Conservation (phyloP, 1,140 invertebrate genomes). For the Phocides pigmalion region DNA sequence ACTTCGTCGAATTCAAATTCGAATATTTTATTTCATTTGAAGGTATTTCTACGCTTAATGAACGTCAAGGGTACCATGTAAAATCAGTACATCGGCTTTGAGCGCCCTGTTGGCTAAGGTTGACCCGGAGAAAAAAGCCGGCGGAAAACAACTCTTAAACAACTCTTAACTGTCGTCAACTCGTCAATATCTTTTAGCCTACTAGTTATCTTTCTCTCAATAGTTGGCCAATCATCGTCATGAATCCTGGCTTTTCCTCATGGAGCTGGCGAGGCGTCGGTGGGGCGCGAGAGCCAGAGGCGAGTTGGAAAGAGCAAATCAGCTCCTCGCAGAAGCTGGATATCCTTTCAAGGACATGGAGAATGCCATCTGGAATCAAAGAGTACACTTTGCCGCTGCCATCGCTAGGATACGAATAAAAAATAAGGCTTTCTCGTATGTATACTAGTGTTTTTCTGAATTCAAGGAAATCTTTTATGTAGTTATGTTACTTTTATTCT, state of each 20-base stretch:
- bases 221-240: constrained; percentile 61
- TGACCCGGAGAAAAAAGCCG: too few relatives aligned
- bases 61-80: too few relatives aligned
- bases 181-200: too few relatives aligned
- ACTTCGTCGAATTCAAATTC: too few relatives aligned
- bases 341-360: constrained; percentile 82
- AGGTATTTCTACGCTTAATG: too few relatives aligned
- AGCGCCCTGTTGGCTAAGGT: too few relatives aligned
- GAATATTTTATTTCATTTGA: too few relatives aligned
- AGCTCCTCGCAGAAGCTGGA: constrained; percentile 54
- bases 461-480: not conserved
- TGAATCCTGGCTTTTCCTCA: constrained; percentile 67
- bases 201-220: not conserved
- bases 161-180: too few relatives aligned
- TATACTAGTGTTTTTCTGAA: constrained; percentile 6
- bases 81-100: too few relatives aligned
- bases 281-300: constrained; percentile 61
- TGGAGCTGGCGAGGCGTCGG: constrained; percentile 70
- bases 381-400: constrained; percentile 88
- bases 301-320: constrained; percentile 54
- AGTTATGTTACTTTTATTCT: not conserved
- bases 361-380: constrained; percentile 85
- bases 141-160: too few relatives aligned
- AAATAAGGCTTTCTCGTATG: constrained; percentile 86
- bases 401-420: constrained; percentile 88